A percentile compares a stretch with the other conserved stretches of the same genome.
These are phyloP conservation scores for Leptura quadrifasciata DNA, from an alignment of 2,888 invertebrate species.

Conservation along the genomic window DNA sequence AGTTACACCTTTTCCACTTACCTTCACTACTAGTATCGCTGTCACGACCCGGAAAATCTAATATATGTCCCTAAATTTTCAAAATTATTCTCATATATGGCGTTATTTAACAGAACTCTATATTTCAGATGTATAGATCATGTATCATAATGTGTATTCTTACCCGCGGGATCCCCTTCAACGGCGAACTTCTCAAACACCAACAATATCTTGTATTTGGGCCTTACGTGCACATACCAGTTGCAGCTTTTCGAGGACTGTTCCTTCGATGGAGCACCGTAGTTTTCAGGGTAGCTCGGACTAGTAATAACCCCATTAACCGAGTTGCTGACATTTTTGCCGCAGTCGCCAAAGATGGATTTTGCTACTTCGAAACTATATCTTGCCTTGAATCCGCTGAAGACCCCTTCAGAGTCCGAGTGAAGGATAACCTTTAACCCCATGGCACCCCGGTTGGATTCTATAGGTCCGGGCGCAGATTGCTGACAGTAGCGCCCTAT, in stretches of 20 bases:
- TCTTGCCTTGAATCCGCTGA: constrained; percentile 96
- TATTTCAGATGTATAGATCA: no score
- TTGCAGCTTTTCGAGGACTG: constrained; percentile 94
- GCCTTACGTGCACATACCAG: constrained; percentile 94
- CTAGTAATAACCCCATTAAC: constrained; percentile 90
- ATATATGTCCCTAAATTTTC: no score
- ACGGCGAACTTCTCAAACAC: constrained; percentile 94
- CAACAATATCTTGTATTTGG: constrained; percentile 91
- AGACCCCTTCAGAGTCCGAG: constrained; percentile 90
- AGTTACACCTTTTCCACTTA: no score
- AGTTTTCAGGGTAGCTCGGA: constrained; percentile 93
- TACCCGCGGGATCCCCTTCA: constrained; percentile 93
- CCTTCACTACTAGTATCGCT: no score
- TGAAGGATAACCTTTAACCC: constrained; percentile 92
- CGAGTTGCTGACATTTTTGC: constrained; percentile 90
- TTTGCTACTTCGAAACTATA: constrained; percentile 94
- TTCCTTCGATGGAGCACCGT: constrained; percentile 87
- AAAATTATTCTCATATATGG: no score
- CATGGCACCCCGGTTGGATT: constrained; percentile 91
- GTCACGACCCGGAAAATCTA: no score
- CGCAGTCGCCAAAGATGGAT: constrained; percentile 94
- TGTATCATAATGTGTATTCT: no score
- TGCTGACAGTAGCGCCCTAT: constrained; percentile 94
- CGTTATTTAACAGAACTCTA: no score
- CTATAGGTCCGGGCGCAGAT: constrained; percentile 95